Base-by-base conservation (phyloP, 2,797 vertebrate genomes). In the Crypturellus tataupa region DNA sequence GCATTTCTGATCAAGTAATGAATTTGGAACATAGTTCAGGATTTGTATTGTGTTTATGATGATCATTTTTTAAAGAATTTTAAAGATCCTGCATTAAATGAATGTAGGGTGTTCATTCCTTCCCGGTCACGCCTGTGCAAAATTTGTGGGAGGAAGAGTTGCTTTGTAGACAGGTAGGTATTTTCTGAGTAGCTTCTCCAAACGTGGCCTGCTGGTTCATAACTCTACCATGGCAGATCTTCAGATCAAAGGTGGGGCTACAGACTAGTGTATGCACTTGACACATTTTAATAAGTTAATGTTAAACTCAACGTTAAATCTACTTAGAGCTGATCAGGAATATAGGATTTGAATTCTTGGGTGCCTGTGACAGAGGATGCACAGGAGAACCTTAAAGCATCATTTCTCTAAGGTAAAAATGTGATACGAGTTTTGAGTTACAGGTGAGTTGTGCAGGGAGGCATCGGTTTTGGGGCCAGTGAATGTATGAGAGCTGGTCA, bases 11-110 rank as follows among this genome's bases (percentile, higher is more conserved):
- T n/a, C n/a, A 25, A 86, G 3, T 21, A n/a, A 65, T 65, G 14
- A 59, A 47, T 70, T 53, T 27, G 29, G 24, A 65, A 77, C 14
- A n/a, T 60, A 47, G 44, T 20, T 12, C 60, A 40, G 49, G 65
- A 60, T 53, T 75, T 84, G 53, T 33, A 37, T 25, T 49, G 18
- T 3, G 14, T 68, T 71, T 72, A 49, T 49, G 60, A 24, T 15
- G 55, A 69, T 4, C 11, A 21, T 73, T 77, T 77, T 82, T 82
- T 15, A 78, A 87, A 49, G 71, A 31, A 69, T 78, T 82, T 87
- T 15, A 82, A 87, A 62, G 71, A 31, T 2, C 19, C 3, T 15
- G 19, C 6, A 13, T 68, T 83, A 44, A 31, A 7, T 49, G 25
- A 42, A 42, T 68, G 49, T 25, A 33, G 8, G 40, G 15, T 39